These are phyloP conservation scores for Heliconius melpomene DNA, from an alignment of 1,140 invertebrate species.

Conservation along the genomic window DNA sequence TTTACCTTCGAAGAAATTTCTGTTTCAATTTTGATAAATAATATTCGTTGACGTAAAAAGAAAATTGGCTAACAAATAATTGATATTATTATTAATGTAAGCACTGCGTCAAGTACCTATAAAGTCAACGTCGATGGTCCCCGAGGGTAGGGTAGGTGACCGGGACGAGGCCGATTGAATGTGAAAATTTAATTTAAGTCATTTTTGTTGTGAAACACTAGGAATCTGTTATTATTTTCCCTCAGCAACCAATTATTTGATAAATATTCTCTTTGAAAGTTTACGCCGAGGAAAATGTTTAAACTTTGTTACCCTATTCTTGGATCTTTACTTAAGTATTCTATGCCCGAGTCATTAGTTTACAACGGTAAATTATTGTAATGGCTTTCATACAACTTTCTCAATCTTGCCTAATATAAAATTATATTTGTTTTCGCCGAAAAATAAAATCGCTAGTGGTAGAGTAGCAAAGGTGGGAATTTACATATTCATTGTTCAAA, in stretches of 20 bases:
- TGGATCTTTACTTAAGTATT: constrained; percentile 21
- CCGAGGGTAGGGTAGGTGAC: constrained; percentile 59
- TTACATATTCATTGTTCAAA: constrained; percentile 45
- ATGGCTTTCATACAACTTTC: constrained; percentile 11
- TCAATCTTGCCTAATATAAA: constrained; percentile 11
- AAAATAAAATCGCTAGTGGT: not conserved
- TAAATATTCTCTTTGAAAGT: constrained; percentile 27
- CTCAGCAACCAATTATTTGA: constrained; percentile 29
- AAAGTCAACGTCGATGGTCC: constrained; percentile 46
- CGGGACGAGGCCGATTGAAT: constrained; percentile 64
- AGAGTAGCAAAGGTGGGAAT: constrained; percentile 12
- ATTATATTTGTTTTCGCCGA: constrained; percentile 6
- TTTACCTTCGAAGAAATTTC: not conserved
- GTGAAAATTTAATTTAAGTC: constrained; percentile 77
- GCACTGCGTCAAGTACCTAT: not conserved
- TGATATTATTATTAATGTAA: constrained; percentile 5
- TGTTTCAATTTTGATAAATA: not conserved
- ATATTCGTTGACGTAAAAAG: not conserved
- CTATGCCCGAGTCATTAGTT: constrained; percentile 15
- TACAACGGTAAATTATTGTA: constrained; percentile 20
- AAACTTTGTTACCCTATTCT: constrained; percentile 23
- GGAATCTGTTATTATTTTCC: constrained; percentile 65
- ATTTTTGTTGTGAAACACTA: constrained; percentile 54
- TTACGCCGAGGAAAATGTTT: constrained; percentile 23
- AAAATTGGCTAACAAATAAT: not conserved